Conservation (phyloP, 2,888 invertebrate genomes). For the Andrena fulva region DNA sequence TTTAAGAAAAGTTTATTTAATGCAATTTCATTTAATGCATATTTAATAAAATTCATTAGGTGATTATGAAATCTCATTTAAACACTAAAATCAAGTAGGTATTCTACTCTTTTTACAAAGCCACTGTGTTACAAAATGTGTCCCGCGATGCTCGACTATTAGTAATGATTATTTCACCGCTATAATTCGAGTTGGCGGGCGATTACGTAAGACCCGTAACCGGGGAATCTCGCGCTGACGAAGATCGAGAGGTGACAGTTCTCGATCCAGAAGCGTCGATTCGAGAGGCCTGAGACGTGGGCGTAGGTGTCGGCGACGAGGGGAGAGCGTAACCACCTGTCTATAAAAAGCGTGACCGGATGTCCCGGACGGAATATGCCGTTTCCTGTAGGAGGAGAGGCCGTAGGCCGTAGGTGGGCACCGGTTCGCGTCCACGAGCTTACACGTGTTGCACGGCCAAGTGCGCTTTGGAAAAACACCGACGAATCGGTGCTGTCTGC, state of each 20-base stretch:
- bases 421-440: conserved; percentile 34
- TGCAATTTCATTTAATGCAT: too few species aligned
- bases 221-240: too few species aligned
- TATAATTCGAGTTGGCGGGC: too few species aligned
- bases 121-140: too few species aligned
- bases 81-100: too few species aligned
- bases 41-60: too few species aligned
- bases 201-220: too few species aligned
- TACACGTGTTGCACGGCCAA: conserved; percentile 30
- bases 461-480: neutral
- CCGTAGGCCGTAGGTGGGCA: conserved; percentile 50
- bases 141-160: too few species aligned
- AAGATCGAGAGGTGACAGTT: neutral
- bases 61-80: too few species aligned
- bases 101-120: too few species aligned
- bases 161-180: too few species aligned
- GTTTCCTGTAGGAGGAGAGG: conserved; percentile 73
- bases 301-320: conserved; percentile 39
- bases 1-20: too few species aligned
- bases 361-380: conserved; percentile 72
- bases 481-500: neutral
- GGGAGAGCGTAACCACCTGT: conserved; percentile 65
- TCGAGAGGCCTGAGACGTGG: conserved; percentile 7
- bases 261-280: conserved; percentile 7
- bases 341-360: conserved; percentile 79